These are phyloP conservation scores for Spatulosminthurus flaviceps DNA, from an alignment of 2,888 invertebrate genomes.

Conservation along the genomic window DNA sequence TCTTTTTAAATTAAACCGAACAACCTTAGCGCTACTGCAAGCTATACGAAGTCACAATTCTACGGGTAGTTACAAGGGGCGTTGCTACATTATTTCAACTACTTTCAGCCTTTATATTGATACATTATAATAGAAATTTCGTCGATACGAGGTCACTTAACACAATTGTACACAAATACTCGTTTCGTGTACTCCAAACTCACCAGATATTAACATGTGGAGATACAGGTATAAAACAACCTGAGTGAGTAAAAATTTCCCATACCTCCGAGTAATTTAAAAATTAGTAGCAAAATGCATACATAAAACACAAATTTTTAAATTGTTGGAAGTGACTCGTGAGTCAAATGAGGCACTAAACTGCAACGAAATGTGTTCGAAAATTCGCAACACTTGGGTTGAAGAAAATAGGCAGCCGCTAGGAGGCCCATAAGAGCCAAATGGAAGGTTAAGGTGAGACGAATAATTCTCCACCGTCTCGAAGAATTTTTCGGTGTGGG, in stretches of 20 bases:
- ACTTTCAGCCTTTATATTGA: slow-evolving; percentile 8
- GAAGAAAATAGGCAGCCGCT: slow-evolving; percentile 61
- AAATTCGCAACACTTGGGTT: slow-evolving; percentile 63
- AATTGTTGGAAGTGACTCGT: slow-evolving; percentile 62
- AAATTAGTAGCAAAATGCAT: not conserved
- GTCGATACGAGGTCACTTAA: not conserved
- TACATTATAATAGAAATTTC: slow-evolving; percentile 18
- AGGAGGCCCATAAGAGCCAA: slow-evolving; percentile 62
- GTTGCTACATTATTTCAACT: not conserved
- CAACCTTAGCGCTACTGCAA: too few relatives aligned
- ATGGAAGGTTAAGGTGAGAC: slow-evolving; percentile 61
- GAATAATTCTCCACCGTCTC: slow-evolving; percentile 60
- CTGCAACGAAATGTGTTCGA: slow-evolving; percentile 63
- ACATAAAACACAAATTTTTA: not conserved
- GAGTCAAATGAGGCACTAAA: slow-evolving; percentile 61
- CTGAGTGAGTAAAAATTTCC: slow-evolving; percentile 2
- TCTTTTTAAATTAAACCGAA: too few relatives aligned
- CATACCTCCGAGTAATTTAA: not conserved
- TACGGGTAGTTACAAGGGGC: not conserved
- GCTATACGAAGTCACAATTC: too few relatives aligned
- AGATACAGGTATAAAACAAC: not conserved
- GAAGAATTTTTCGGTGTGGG: slow-evolving; percentile 27
- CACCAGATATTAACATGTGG: slow-evolving; percentile 2
- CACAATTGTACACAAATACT: slow-evolving; percentile 21
- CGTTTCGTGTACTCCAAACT: not conserved